A percentile compares a stretch with the other conserved stretches of the same genome.
Evolutionary conservation across 2,113 vertebrate genomes (phyloP).

Genomic region (Ptychochromis oligacanthus): DNA sequence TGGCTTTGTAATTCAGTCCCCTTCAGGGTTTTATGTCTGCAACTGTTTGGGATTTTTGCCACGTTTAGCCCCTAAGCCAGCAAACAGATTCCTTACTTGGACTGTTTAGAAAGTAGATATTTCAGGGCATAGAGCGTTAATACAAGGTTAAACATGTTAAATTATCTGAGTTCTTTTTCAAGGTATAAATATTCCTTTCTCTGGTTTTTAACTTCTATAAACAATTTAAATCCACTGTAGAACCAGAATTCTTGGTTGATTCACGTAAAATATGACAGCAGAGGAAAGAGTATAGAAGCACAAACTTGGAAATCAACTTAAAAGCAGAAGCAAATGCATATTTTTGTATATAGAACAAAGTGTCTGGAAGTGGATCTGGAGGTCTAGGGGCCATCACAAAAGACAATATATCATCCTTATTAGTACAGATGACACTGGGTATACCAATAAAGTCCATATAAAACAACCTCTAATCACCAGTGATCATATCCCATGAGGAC

Average conservation of each 20-base stretch:
- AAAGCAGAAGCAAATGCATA: background rate
- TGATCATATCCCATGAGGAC: constrained; percentile 49
- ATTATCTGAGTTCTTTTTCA: constrained; percentile 3
- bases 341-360: constrained; percentile 4
- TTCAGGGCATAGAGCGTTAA: constrained; percentile 11
- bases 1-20: constrained; percentile 44
- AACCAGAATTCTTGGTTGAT: background rate
- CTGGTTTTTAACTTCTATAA: background rate
- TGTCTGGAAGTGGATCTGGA: background rate
- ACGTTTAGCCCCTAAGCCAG: constrained; percentile 34
- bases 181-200: background rate
- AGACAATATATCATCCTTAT: constrained; percentile 39
- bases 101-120: constrained; percentile 26
- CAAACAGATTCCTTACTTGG: constrained; percentile 29
- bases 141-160: constrained; percentile 39
- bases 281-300: background rate
- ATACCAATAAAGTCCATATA: constrained; percentile 33
- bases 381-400: background rate
- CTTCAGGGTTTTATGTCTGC: constrained; percentile 40
- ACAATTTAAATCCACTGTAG: background rate
- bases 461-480: constrained; percentile 41
- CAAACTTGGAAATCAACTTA: background rate
- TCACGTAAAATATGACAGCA: background rate
- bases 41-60: constrained; percentile 44
- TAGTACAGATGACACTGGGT: constrained; percentile 25